Evolutionary conservation across 2,797 vertebrate genomes (phyloP), one percentile per base, ranked within the genome.

Genomic region (Perodicticus potto): DNA sequence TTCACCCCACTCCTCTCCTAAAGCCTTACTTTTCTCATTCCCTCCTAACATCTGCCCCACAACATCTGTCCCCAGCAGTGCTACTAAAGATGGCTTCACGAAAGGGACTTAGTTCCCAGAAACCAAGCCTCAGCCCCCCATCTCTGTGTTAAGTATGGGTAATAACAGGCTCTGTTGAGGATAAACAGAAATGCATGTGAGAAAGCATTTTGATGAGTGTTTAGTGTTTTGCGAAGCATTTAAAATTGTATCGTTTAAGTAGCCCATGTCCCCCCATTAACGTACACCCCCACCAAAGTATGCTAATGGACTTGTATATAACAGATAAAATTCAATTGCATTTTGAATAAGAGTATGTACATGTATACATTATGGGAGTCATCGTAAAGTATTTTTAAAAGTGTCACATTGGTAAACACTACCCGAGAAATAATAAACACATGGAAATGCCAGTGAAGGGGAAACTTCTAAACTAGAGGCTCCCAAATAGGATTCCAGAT

Each of bases 301-400:
- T 87, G 86, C 45, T 57, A 22, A 19, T 90, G 29, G 10, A 12
- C 72, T 94, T 88, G 1, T 23, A 27, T 81, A 59, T 86, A 91
- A 91, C 4, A 32, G 12, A 86, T 40, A 49, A 65, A 80, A 32
- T 77, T 57, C 14, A 73, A 29, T 78, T 85, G 27, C 23, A 22
- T 55, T 93, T 91, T 88, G 69, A 89, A 27, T 65, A 57, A 86
- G 13, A 57, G 34, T 78, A 81, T 57, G 11, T 61, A 61, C 12
- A 73, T 29, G 61, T 80, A 49, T 25, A 37, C 49, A 37, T 32
- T 86, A 69, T 40, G 3, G 27, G 34, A 86, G 55, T 81, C 65
- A 91, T 73, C 16, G 63, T 57, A 90, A 87, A 87, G 37, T 22
- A 32, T 29, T 32, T 89, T 23, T 49, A 90, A 55, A 25, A 5